Percentiles rank a stretch among this genome's conserved stretches.
phyloP scores from a whole-genome alignment of 1,140 invertebrate species.

The Sitobion miscanthi region DNA sequence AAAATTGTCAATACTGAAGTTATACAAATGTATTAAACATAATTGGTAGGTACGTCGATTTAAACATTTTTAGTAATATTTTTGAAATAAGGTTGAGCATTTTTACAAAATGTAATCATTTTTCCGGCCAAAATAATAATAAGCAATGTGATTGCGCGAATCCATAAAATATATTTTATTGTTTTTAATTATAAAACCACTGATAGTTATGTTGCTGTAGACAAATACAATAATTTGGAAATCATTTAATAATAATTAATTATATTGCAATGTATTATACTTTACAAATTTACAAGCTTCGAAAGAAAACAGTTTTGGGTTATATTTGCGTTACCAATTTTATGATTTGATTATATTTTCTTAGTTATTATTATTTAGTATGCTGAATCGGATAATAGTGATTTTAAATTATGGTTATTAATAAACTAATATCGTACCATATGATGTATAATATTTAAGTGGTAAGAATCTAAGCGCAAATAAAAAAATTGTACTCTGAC shows the following conservation, averaged over 20 bases:
- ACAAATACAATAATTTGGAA: not conserved
- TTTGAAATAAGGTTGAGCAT: not conserved
- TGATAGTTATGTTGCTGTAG: not conserved
- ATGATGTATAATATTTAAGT: not conserved
- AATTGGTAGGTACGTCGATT: not conserved
- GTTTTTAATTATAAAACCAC: not conserved
- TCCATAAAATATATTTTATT: not conserved
- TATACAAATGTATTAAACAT: not conserved
- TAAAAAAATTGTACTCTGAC: not conserved
- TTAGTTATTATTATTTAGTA: not conserved
- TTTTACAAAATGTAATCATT: not conserved
- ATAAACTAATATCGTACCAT: not conserved
- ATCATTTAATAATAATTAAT: not conserved
- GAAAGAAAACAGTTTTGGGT: not conserved
- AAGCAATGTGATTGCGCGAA: not conserved
- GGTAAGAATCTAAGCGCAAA: not conserved
- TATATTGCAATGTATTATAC: no score
- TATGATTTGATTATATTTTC: not conserved
- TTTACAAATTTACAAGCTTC: no score
- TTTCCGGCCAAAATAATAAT: not conserved
- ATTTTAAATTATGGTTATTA: not conserved
- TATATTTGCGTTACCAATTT: not conserved
- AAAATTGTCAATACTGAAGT: not conserved
- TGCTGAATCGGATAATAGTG: not conserved
- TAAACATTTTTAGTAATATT: not conserved